Base-by-base conservation (phyloP, 2,797 vertebrate species). In the Crenichthys baileyi region DNA sequence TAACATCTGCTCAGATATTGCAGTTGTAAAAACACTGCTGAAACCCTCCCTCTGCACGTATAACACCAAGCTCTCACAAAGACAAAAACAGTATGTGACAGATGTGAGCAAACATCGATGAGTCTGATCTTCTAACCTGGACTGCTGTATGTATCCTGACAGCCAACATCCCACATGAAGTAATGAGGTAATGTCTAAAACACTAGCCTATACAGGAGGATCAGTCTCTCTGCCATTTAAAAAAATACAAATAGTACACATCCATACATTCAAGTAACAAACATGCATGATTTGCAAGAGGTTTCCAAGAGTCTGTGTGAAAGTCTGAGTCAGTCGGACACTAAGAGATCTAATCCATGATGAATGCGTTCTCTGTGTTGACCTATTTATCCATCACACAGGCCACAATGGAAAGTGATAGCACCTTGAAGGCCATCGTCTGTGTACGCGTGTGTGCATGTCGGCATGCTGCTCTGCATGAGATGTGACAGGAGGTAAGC, bases 331-430 rank as follows among this genome's bases (percentile, higher is more conserved):
- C 20, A 13, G 76, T 83, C 51, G 74, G 70, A 56, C 72, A 81
- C 48, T 0, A n/a, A 24, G 41, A 60, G 65, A 81, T 82, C 26
- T 83, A 76, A 91, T 85, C 56, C 50, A 16, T 82, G 87, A 82
- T 80, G 87, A 94, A 82, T 72, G 85, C 80, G 89, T 74, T 78
- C 72, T 79, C 36, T 77, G 76, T 18, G 39, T 61, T 87, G 76
- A 89, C 78, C 86, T 73, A 73, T 77, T 83, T 82, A 79, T 85
- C 70, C 76, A 83, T 87, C 86, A 85, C 72, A 74, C 73, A 81
- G 72, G 22, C 48, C 0, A 22, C 63, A 79, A 88, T 81, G 76
- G 72, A 77, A 87, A 78, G 58, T 70, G 84, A 81, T 77, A 73
- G 75, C 79, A 82, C 53, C 79, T 75, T 5, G 26, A 82, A 86